These are phyloP conservation scores for Australoheros facetus DNA, from an alignment of 2,797 vertebrate genomes.

Conservation along the genomic window DNA sequence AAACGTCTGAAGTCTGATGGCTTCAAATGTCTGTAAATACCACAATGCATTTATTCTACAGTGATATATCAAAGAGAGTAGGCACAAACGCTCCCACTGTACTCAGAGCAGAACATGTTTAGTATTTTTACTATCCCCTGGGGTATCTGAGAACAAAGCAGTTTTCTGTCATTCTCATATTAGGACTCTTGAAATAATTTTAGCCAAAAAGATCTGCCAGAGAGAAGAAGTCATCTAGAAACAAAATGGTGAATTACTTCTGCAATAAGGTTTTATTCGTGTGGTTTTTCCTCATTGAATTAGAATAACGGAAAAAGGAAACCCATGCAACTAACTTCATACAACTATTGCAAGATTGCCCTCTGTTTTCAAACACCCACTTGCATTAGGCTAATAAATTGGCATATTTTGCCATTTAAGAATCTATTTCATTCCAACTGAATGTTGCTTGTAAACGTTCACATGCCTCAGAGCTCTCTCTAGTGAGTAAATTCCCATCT, in stretches of 20 bases:
- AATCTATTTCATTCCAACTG: not conserved
- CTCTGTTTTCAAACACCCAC: not conserved
- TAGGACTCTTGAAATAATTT: constrained; percentile 2
- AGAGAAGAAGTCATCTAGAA: not conserved
- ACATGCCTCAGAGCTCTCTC: not conserved
- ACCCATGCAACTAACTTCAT: not conserved
- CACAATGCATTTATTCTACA: not conserved
- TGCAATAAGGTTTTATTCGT: not conserved
- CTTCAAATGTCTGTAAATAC: not conserved
- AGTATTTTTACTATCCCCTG: constrained; percentile 3
- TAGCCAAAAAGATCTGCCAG: not conserved
- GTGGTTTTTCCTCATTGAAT: not conserved
- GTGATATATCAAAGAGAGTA: not conserved
- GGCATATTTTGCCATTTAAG: not conserved
- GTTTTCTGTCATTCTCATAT: not conserved
- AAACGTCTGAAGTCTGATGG: not conserved
- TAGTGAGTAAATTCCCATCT: not conserved
- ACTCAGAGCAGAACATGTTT: not conserved
- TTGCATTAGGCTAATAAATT: not conserved
- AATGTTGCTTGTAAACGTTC: not conserved
- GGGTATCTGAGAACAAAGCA: not conserved
- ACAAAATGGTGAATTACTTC: not conserved
- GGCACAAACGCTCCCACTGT: not conserved
- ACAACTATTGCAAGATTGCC: not conserved
- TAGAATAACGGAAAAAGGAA: not conserved